Conservation (phyloP, 2,113 vertebrate species). For the Neolamprologus tretocephalus region DNA sequence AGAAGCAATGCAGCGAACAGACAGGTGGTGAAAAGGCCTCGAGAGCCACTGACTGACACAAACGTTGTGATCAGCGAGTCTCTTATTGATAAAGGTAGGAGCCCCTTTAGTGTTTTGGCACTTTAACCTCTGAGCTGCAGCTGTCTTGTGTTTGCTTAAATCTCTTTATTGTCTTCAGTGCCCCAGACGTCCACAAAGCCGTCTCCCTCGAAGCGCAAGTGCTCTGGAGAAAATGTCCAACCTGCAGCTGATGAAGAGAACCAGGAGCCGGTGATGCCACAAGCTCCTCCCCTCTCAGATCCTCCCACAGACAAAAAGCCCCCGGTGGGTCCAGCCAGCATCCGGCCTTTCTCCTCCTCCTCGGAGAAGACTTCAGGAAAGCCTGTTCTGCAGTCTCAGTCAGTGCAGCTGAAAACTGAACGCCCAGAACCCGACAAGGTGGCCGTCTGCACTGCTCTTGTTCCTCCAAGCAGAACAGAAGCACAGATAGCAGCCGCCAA, state of each 20-base stretch:
- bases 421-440: background rate
- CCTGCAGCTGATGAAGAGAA: constrained; percentile 72
- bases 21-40: constrained; percentile 71
- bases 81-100: constrained; percentile 72
- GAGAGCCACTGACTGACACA: constrained; percentile 85
- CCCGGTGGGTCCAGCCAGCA: background rate
- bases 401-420: background rate
- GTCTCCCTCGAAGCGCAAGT: constrained; percentile 85
- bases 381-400: background rate
- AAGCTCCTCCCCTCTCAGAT: constrained; percentile 22
- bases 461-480: background rate
- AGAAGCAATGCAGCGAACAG: constrained; percentile 71
- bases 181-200: constrained; percentile 79
- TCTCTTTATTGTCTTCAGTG: background rate
- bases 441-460: background rate
- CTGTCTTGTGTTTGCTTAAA: background rate
- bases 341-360: constrained; percentile 1
- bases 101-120: background rate
- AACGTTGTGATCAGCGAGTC: constrained; percentile 65
- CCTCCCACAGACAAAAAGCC: constrained; percentile 57
- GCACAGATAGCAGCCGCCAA: background rate
- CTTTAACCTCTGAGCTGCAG: background rate
- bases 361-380: background rate
- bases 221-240: constrained; percentile 71
- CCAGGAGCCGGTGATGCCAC: constrained; percentile 47